Evolutionary conservation across 1,140 invertebrate genomes (phyloP).

Genomic region (Pemphigus obesinymphae): DNA sequence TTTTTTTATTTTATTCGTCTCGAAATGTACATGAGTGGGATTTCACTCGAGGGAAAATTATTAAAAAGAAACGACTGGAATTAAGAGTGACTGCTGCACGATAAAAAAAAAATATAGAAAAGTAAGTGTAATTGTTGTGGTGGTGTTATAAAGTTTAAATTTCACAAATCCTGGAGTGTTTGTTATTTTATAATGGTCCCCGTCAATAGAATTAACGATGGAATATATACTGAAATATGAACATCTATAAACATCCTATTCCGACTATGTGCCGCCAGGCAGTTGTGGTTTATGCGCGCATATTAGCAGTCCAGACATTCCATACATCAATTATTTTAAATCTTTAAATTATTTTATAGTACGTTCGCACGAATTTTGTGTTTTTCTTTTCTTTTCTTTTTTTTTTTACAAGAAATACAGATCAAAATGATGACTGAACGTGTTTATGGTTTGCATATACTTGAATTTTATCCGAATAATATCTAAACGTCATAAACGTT

Average conservation of each 20-base stretch:
- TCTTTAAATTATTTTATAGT: background rate
- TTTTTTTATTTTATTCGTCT: background rate
- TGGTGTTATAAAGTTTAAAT: background rate
- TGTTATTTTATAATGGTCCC: background rate
- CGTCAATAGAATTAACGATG: conserved; percentile 8
- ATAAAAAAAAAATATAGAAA: background rate
- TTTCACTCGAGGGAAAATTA: background rate
- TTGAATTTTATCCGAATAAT: background rate
- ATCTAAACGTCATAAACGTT: background rate
- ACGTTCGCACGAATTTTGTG: too few species aligned
- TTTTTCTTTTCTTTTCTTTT: too few species aligned
- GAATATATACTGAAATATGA: background rate
- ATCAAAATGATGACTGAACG: background rate
- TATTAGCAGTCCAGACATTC: background rate
- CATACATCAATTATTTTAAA: background rate
- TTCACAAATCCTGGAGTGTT: background rate
- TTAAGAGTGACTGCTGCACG: background rate
- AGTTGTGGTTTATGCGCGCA: background rate
- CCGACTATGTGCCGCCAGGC: background rate
- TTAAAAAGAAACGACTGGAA: background rate
- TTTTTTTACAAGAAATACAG: background rate
- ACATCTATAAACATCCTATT: background rate
- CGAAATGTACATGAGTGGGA: background rate
- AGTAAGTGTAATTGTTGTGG: background rate
- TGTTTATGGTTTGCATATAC: background rate